These are phyloP conservation scores for Apoda limacodes DNA, from an alignment of 2,888 invertebrate genomes.

Conservation along the genomic window DNA sequence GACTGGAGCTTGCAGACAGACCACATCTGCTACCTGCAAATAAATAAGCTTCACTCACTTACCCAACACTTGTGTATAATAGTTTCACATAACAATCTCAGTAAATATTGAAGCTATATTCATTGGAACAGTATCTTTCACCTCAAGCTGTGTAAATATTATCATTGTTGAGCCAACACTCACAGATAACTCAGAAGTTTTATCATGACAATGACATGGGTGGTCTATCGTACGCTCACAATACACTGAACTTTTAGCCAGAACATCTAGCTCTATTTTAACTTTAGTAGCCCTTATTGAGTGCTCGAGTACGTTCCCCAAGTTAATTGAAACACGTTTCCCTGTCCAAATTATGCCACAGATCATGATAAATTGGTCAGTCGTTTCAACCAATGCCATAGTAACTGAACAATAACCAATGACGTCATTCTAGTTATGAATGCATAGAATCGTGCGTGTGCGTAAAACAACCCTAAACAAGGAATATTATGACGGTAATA, in stretches of 20 bases:
- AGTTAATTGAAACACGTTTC: no score
- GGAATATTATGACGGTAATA: no score
- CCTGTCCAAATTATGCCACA: no score
- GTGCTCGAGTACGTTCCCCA: no score
- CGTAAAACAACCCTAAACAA: slow-evolving; percentile 40
- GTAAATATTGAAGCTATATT: no score
- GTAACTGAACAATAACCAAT: slow-evolving; percentile 38
- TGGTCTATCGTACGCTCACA: slow-evolving; percentile 44
- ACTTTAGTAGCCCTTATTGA: no score
- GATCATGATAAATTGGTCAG: slow-evolving; percentile 34
- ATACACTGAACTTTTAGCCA: no score
- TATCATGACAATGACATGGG: slow-evolving; percentile 41
- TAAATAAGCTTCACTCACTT: no score
- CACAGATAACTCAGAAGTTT: slow-evolving; percentile 34
- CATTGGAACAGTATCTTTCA: slow-evolving; percentile 24
- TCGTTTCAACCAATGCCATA: slow-evolving; percentile 38
- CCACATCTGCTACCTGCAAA: slow-evolving; percentile 56
- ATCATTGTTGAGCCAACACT: slow-evolving; percentile 30
- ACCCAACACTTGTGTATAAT: no score
- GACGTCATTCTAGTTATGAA: slow-evolving; percentile 40
- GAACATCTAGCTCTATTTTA: no score
- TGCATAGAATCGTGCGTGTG: slow-evolving; percentile 37
- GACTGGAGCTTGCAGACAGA: slow-evolving; percentile 69
- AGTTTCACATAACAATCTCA: no score
- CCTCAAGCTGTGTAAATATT: slow-evolving; percentile 35